Percentiles rank a stretch among this genome's conserved stretches.
Conservation (phyloP, 2,797 vertebrate genomes). For the Chelonia mydas region DNA sequence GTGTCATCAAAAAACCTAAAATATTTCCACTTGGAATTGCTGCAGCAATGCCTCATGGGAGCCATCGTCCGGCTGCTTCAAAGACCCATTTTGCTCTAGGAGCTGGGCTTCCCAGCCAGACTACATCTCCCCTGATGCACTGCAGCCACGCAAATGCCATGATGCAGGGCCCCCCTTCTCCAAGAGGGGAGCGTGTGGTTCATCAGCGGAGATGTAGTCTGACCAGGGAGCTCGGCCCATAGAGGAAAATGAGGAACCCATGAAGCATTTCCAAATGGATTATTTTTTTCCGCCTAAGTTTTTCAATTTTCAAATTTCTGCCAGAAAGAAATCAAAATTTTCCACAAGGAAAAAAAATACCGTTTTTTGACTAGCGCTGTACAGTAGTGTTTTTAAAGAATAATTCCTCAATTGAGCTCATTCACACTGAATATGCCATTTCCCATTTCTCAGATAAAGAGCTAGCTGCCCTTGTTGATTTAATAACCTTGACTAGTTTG, state of each 20-base stretch:
- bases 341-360: background rate
- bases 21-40: background rate
- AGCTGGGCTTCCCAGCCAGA: background rate
- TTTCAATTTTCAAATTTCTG: background rate
- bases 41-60: no score
- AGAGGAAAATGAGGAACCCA: background rate
- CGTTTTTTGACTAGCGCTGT: background rate
- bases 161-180: background rate
- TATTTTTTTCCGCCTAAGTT: background rate
- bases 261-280: background rate
- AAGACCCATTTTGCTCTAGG: background rate
- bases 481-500: constrained; percentile 25
- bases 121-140: background rate
- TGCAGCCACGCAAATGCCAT: background rate
- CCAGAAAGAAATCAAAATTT: background rate
- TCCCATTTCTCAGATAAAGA: background rate
- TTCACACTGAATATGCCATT: background rate
- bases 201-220: background rate
- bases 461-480: constrained; percentile 8
- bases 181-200: background rate
- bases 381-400: background rate
- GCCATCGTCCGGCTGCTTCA: background rate
- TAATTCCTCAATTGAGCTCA: background rate
- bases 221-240: background rate
- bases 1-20: background rate